phyloP scores from a whole-genome alignment of 35 echinoderm and acorn worm genomes.

The Stichopus chloronotus region DNA sequence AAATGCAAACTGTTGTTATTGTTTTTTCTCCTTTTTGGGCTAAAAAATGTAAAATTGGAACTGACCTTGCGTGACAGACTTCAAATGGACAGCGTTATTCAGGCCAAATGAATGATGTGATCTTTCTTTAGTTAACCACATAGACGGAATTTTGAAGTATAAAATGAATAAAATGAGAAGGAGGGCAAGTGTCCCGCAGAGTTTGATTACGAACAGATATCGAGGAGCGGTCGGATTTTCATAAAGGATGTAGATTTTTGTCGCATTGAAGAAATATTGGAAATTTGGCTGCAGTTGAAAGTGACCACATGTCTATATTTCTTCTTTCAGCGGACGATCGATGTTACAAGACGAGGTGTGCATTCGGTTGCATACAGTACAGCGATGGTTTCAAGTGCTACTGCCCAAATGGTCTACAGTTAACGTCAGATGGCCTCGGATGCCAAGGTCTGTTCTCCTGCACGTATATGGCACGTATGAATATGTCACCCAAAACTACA shows the following conservation, averaged over 20 bases:
- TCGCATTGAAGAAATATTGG: too few relatives aligned
- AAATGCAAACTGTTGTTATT: too few relatives aligned
- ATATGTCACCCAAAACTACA: background rate
- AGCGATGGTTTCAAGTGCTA: slow-evolving; percentile 73
- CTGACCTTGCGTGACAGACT: too few relatives aligned
- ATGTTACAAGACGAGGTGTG: slow-evolving; percentile 76
- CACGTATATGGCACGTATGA: background rate
- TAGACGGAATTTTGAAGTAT: too few relatives aligned
- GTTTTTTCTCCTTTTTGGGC: too few relatives aligned
- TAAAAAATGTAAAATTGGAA: too few relatives aligned
- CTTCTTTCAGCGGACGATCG: slow-evolving; percentile 77
- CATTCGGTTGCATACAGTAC: slow-evolving; percentile 80
- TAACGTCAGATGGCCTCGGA: slow-evolving; percentile 62
- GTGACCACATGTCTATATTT: background rate
- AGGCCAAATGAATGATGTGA: too few relatives aligned
- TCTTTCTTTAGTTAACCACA: too few relatives aligned
- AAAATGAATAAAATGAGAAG: background rate
- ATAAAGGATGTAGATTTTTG: too few relatives aligned
- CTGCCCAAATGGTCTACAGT: slow-evolving; percentile 70
- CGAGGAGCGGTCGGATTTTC: too few relatives aligned
- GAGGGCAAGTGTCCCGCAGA: background rate
- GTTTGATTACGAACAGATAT: background rate
- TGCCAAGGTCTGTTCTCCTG: slow-evolving; percentile 67
- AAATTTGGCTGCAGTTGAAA: too few relatives aligned
- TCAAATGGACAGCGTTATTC: too few relatives aligned